Evolutionary conservation across 2,797 vertebrate species (phyloP), one percentile per base, ranked within the genome.

Genomic region (Gymnoscopelus braueri): DNA sequence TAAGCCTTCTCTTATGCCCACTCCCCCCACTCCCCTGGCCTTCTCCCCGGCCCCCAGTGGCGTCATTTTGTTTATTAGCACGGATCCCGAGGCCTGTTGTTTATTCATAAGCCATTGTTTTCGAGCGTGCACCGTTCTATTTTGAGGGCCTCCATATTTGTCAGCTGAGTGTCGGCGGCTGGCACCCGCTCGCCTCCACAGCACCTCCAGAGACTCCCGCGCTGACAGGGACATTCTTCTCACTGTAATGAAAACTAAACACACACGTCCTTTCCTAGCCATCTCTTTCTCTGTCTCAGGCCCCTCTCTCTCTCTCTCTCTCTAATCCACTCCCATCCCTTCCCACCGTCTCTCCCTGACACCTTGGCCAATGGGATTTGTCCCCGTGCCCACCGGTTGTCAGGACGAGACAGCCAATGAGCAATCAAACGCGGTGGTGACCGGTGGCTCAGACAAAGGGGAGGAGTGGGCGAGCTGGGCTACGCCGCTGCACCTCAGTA

Each of bases 171-270:
- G 96, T 95, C 94, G 75, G 83, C 87, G 96, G 95, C 96, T 96
- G 95, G 95, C 95, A 95, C 94, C 91, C 89, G 92, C 90, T 92
- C 94, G 93, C 93, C 93, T 94, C 82, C 82, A 80, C 90, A 85
- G 90, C 94, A 95, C 94, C 96, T 94, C 95, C 95, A 83, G 94
- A 97, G 95, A 97, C 94, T 94, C 91, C 87, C 92, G 90, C 89
- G 92, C 94, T 98, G 97, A 98, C 98, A 98, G 96, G 95, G 96
- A 97, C 94, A 95, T 96, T 96, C 96, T 96, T 96, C 96, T 96
- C 85, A 79, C 53, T 92, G 93, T 96, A 95, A 96, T 96, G 95
- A 97, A 97, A 97, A 96, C 95, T 96, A 97, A 98, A 96, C 94
- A 96, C 94, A 91, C 93, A 94, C 93, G 90, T 95, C 94, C 95